Evolutionary conservation across 1,140 invertebrate genomes (phyloP), one percentile per base, ranked within the genome.

Genomic region (Coboldia fuscipes): DNA sequence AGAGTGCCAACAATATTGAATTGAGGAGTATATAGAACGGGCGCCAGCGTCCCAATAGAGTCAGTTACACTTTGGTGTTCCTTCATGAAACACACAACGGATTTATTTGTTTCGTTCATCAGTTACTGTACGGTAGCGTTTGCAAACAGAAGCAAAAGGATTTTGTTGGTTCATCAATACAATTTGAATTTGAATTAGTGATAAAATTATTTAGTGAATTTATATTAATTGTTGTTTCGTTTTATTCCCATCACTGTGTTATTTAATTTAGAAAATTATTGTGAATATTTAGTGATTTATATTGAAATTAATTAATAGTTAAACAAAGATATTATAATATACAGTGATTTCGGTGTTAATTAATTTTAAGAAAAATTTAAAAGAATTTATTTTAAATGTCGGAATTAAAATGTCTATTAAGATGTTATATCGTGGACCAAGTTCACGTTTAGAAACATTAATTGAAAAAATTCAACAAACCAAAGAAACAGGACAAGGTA

Each of bases 381-480:
- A 8, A 13, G 5, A 8, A 28, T 9, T 13, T 9, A 28, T 9
- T 9, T 7, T 28, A 28, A 28, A 28, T 28, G 7, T 9, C 13
- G 13, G 4, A 13, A 12, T 16, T 16, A 32, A 12, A 19, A 45
- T 46, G 50, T 46, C 47, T 37, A 44, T 52, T 36, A 54, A 48
- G 42, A 78, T 78, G 74, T 58, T 78, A 50, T 79, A 78, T 61
- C 78, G 77, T 48, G 77, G 76, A 37, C 79, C 80, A 51, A 80
- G 76, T 58, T 75, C 70, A 46, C 63, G 73, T 39, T 54, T 82
- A 46, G 76, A 81, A 56, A 68, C 78, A 44, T 61, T 82, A 40
- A 82, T 82, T 41, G 77, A 79, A 47, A 81, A 81, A 57, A 81
- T 82, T 43, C 78, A 82, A 47, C 74, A 75, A 3, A 77, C 75